phyloP scores from a whole-genome alignment of 2,888 invertebrate genomes.

The Ophion obscuratus region DNA sequence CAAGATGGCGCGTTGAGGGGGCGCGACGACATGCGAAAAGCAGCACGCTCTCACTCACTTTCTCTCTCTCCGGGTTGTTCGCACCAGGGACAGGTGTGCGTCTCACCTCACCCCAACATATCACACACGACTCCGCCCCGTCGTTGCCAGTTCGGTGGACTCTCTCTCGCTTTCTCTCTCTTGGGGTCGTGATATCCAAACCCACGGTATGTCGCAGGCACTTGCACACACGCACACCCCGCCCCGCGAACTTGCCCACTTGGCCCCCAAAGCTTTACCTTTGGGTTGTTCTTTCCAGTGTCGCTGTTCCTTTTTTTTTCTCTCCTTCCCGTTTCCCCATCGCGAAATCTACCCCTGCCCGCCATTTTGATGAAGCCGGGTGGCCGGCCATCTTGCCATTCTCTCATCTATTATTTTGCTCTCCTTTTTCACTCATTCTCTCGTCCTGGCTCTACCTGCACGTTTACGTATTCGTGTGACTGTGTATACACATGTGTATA shows the following conservation, averaged over 20 bases:
- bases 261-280: constrained; percentile 49
- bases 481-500: constrained; percentile 16
- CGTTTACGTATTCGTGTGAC: neutral
- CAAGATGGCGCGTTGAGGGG: constrained; percentile 48
- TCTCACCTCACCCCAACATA: constrained; percentile 46
- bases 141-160: constrained; percentile 77
- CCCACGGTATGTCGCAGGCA: constrained; percentile 20
- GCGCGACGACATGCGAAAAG: constrained; percentile 35
- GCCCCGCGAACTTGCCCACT: constrained; percentile 53
- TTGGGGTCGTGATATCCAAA: constrained; percentile 61
- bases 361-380: constrained; percentile 55
- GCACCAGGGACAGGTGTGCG: constrained; percentile 76
- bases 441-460: neutral
- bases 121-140: constrained; percentile 81
- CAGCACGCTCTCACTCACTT: constrained; percentile 10
- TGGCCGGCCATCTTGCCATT: constrained; percentile 55
- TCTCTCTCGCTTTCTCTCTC: constrained; percentile 4
- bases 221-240: constrained; percentile 43
- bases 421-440: neutral
- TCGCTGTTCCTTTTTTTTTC: neutral
- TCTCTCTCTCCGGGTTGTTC: constrained; percentile 48
- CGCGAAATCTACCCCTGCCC: constrained; percentile 42
- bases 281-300: constrained; percentile 20
- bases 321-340: constrained; percentile 32
- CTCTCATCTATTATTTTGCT: constrained; percentile 5